Base-by-base conservation (phyloP, 1,140 invertebrate species). In the Drosophila bocki region DNA sequence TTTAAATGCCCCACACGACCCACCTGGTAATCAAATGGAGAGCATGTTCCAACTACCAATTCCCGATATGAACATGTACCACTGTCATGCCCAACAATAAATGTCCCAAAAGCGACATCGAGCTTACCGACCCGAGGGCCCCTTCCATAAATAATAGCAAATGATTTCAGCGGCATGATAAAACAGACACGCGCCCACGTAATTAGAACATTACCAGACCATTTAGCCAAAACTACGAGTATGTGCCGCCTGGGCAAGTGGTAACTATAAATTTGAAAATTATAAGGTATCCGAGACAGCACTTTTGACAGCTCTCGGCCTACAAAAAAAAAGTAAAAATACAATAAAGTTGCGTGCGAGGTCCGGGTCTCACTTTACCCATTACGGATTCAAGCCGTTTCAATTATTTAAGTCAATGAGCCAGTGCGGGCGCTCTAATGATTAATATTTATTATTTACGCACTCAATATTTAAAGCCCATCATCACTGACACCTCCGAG, bases 151-250 rank as follows among this genome's bases (percentile, higher is more conserved):
- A 86, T 72, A 82, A 81, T 64, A 45, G 32, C 45, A 53, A 88
- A 41, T 67, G 83, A 87, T 87, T 74, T 47, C 42, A 51, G 68
- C 63, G 76, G 58, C 59, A 45, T 45, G 84, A 88, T 87, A 90
- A 88, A 78, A 72, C 47, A 79, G 84, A 88, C 84, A 88, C 84
- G 84, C 84, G 85, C 84, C 84, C 84, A 88, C 84, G 78, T 88
- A 88, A 88, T 88, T 88, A 88, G 84, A 88, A 88, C 84, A 88
- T 88, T 88, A 88, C 85, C 75, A 74, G 58, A 78, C 70, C 84
- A 84, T 75, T 90, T 90, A 85, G 54, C 68, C 64, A 63, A 70
- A 76, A 75, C 29, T 56, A 67, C 51, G 74, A 62, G 82, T 80
- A 26, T 68, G 50, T 53, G 67, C 37, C 44, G 67, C 37, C 44